Evolutionary conservation across 2,113 vertebrate genomes (phyloP), one percentile per base, ranked within the genome.

Genomic region (Gnathonemus longibarbis): DNA sequence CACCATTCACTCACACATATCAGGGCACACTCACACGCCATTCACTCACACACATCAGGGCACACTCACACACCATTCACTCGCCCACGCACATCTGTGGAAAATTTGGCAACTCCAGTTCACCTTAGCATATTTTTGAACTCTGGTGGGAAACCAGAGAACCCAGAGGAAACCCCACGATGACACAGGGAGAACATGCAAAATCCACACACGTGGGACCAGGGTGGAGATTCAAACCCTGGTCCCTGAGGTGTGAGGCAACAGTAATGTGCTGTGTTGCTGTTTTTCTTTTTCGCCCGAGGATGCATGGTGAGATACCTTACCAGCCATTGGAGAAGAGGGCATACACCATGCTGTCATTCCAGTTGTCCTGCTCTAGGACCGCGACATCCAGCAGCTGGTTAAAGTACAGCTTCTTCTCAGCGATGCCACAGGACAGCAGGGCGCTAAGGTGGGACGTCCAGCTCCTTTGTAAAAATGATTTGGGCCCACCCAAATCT

Each of bases 251-350:
- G 58, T 66, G n/a, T 66, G 8, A 31, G 62, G 62, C 62, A 70
- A 11, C 62, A 70, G 62, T 27, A 70, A 31, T 70, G 62, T 31
- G n/a, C 62, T 70, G 24, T 58, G 56, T 58, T 58, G 11, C 10
- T 74, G n/a, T 74, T 35, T 74, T 3, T 74, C 46, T 31, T 50
- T 53, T 87, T 52, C 1, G 5, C n/a, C 24, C 2, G 5, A 2
- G 31, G 1, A 87, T 13, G 85, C 13, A 87, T n/a, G 10, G 5
- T 15, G 49, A 21, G 48, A 87, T 17, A 35, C 46, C 92, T 24
- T 93, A 96, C 96, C 95, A 96, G 62, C 92, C 92, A 84, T 96
- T 96, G 88, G 74, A 94, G 92, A 96, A 96, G 87, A 96, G 95
- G 0, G 89, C 95, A 17, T 95, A 96, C 0, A 96, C 86, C 2